A percentile compares a stretch with the other conserved stretches of the same genome.
phyloP scores from a whole-genome alignment of 2,888 invertebrate genomes.

The Junonia oenone region DNA sequence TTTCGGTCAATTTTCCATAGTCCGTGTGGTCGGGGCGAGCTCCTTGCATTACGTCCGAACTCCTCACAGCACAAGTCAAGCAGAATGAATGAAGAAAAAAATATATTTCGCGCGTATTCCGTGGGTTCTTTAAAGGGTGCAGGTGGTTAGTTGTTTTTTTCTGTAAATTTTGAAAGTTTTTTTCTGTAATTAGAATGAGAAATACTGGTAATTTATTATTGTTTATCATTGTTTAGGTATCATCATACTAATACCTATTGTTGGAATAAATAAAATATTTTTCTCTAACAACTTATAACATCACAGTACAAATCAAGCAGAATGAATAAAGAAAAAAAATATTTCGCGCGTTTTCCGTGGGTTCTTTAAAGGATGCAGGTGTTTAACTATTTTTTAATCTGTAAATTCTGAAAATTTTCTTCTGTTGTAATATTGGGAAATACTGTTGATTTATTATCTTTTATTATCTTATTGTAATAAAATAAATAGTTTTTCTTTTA shows the following conservation, averaged over 20 bases:
- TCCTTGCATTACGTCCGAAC: conserved; percentile 65
- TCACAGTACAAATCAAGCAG: conserved; percentile 54
- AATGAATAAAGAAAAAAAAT: conserved; percentile 32
- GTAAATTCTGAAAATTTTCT: background rate
- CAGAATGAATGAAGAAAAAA: conserved; percentile 37
- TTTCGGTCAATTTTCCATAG: conserved; percentile 52
- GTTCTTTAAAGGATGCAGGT: conserved; percentile 3
- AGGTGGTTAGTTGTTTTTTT: background rate
- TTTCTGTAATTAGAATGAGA: too few relatives aligned
- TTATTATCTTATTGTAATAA: too few relatives aligned
- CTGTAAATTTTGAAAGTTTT: background rate
- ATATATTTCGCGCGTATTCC: conserved; percentile 18
- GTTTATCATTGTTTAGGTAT: too few relatives aligned
- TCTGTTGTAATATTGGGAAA: too few relatives aligned
- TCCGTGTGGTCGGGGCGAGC: conserved; percentile 52
- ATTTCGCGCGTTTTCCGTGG: conserved; percentile 17
- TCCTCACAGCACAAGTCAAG: conserved; percentile 53
- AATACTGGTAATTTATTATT: too few relatives aligned
- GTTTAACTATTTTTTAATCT: background rate
- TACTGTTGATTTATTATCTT: too few relatives aligned
- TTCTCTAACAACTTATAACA: too few relatives aligned
- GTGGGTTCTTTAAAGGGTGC: conserved; percentile 4
- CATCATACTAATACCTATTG: too few relatives aligned
- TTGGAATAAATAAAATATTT: too few relatives aligned
- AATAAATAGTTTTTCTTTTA: too few relatives aligned